These are phyloP conservation scores for Oikopleura albicans DNA, from an alignment of 23 tunicate species.

Conservation along the genomic window DNA sequence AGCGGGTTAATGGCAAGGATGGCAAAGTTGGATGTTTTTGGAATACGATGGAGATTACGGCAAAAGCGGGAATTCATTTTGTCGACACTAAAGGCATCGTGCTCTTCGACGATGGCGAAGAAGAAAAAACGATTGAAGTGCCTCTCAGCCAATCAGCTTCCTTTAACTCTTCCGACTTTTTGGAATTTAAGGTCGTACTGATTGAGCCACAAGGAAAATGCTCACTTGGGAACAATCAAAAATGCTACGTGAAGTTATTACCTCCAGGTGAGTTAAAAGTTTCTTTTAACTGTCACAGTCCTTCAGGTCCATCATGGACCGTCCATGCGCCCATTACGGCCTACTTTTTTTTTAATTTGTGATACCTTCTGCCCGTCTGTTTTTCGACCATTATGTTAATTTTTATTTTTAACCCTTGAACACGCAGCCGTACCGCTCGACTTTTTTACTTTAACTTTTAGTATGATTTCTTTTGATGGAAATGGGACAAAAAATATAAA, in stretches of 20 bases:
- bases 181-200: constrained; percentile 4
- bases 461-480: too few relatives aligned
- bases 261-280: neutral
- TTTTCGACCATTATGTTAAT: too few relatives aligned
- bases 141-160: neutral
- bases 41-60: constrained; percentile 20
- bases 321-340: too few relatives aligned
- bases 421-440: too few relatives aligned
- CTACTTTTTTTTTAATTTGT: too few relatives aligned
- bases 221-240: constrained; percentile 3
- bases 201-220: constrained; percentile 14
- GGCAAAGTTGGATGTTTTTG: constrained; percentile 21
- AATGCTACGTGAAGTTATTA: constrained; percentile 6
- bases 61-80: constrained; percentile 27
- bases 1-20: constrained; percentile 19
- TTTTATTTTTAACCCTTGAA: too few relatives aligned
- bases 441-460: too few relatives aligned
- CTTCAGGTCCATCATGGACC: too few relatives aligned
- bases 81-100: constrained; percentile 16
- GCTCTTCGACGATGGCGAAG: constrained; percentile 26
- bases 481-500: too few relatives aligned
- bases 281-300: too few relatives aligned
- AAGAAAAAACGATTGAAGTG: constrained; percentile 20
- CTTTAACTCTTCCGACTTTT: neutral
- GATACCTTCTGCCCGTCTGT: too few relatives aligned